Evolutionary conservation across 1,140 invertebrate genomes (phyloP), one percentile per base, ranked within the genome.

Genomic region (Diploscapter pachys): DNA sequence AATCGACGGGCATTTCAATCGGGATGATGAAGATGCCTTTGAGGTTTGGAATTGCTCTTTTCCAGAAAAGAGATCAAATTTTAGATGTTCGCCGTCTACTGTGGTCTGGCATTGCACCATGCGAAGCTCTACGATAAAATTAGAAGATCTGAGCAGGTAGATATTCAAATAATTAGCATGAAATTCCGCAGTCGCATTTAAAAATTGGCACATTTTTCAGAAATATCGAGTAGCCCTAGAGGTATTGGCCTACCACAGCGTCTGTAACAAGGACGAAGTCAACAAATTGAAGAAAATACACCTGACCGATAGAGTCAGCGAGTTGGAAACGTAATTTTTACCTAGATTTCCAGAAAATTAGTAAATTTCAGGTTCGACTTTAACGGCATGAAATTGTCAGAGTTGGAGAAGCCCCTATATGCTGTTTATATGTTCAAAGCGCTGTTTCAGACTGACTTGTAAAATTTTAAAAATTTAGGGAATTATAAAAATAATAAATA

Each of bases 61-160:
- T 31, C 31, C 31, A 31, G 31, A 31, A 31, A 31, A 31, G 31
- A 31, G 31, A 31, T 31, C 31, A 31, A 31, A 31, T 6, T 5
- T 64, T 2, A 64, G 85, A 91, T 90, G 63, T 93, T 93, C 84
- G 92, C 92, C 2, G 89, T 92, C 13, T 93, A 93, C 82, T 93
- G 92, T 85, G 92, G 92, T 0, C 86, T 93, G 5, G 92, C 92
- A 5, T 87, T 93, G 53, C 91, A 93, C 85, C 92, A 93, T 85
- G 92, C 92, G 13, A 92, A 92, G 85, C 85, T 93, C 3, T 93
- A 93, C 82, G 92, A 93, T 79, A 92, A 92, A 86, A 93, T 93
- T 51, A 88, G 90, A 73, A 86, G 90, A 67, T 93, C 92, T 3
- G 92, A 93, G 82, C 92, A 93, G 70, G 81, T 83, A 54, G 13